Percentiles rank a stretch among this genome's conserved stretches.
Conservation (phyloP, 2,113 vertebrate species). For the Laticauda colubrina region DNA sequence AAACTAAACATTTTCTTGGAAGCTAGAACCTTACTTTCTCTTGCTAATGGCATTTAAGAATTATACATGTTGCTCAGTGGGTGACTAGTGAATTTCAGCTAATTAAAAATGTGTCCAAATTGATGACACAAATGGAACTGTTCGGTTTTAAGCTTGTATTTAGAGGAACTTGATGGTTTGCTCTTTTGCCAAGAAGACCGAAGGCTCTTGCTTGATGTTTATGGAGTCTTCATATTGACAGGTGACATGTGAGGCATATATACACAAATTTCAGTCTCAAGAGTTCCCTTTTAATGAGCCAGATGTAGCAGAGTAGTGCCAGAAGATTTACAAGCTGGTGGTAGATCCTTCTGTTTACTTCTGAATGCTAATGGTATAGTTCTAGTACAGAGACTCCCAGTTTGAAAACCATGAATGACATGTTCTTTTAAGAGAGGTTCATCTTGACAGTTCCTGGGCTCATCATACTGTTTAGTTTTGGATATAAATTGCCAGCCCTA, state of each 20-base stretch:
- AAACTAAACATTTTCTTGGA: neutral
- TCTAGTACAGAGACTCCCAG: neutral
- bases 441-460: neutral
- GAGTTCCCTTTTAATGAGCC: neutral
- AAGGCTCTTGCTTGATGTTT: neutral
- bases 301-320: neutral
- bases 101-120: neutral
- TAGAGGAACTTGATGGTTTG: neutral
- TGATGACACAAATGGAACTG: neutral
- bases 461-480: neutral
- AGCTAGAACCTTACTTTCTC: neutral
- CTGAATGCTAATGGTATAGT: neutral
- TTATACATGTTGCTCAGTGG: neutral
- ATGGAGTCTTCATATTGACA: neutral
- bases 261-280: neutral
- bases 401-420: neutral
- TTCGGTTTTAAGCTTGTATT: slow-evolving; percentile 2
- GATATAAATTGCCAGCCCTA: neutral
- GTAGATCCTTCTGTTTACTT: neutral
- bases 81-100: neutral
- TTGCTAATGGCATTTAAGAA: neutral
- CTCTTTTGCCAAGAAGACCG: neutral
- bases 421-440: neutral
- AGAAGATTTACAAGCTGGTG: neutral
- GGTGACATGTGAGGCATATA: neutral